These are phyloP conservation scores for Henricia sp. DNA, from an alignment of 53 echinoderm and acorn worm species.

Conservation along the genomic window DNA sequence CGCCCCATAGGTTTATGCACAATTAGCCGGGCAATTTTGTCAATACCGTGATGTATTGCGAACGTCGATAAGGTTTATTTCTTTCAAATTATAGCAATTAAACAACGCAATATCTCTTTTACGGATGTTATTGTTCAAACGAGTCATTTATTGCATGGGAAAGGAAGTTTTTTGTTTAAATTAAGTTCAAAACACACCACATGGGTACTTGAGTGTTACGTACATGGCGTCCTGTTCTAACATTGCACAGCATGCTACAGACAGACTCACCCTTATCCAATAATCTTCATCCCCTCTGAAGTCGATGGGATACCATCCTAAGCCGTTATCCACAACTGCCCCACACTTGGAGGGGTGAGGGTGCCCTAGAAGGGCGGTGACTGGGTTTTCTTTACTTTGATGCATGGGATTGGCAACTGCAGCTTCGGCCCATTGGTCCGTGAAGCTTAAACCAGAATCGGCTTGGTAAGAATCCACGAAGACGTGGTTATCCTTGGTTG, in stretches of 20 bases:
- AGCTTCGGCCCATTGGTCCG: conserved; percentile 83
- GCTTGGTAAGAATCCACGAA: background rate
- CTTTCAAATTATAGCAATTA: too few relatives aligned
- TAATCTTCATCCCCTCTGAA: conserved; percentile 35
- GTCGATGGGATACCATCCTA: conserved; percentile 65
- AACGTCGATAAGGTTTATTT: too few relatives aligned
- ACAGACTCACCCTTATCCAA: conserved; percentile 63
- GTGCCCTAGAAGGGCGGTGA: conserved; percentile 59
- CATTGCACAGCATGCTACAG: too few relatives aligned
- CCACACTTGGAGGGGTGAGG: conserved; percentile 36
- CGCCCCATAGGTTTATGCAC: too few relatives aligned
- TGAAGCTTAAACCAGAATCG: conserved; percentile 53
- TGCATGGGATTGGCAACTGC: conserved; percentile 78
- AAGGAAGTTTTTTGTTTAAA: too few relatives aligned
- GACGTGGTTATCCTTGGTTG: background rate
- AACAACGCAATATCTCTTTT: too few relatives aligned
- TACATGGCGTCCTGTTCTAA: background rate
- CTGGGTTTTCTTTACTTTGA: conserved; percentile 65
- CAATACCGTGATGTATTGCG: too few relatives aligned
- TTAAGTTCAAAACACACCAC: too few relatives aligned
- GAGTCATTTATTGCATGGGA: too few relatives aligned
- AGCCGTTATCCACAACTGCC: background rate
- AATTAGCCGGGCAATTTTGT: too few relatives aligned
- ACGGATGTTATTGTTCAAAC: too few relatives aligned
- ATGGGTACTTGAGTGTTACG: too few relatives aligned